Percentiles rank a stretch among this genome's conserved stretches.
phyloP scores from a whole-genome alignment of 1,140 invertebrate genomes.

The Tenebrio molitor region DNA sequence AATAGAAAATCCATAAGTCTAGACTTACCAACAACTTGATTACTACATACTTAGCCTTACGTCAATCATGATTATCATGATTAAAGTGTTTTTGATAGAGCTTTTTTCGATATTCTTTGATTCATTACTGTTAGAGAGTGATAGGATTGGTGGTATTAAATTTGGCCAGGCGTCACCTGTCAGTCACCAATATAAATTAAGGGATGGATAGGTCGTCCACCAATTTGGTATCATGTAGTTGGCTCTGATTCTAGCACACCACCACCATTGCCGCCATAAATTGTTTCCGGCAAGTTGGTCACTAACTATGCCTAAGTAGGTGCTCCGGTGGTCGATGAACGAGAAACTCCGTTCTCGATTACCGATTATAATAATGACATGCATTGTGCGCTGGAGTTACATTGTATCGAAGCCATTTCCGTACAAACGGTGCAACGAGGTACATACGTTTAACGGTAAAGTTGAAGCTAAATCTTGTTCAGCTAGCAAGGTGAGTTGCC shows the following conservation, averaged over 20 bases:
- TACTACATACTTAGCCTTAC: too few relatives aligned
- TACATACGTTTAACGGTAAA: slow-evolving; percentile 13
- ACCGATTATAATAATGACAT: slow-evolving; percentile 41
- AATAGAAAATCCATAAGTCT: too few relatives aligned
- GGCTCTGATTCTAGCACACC: not conserved
- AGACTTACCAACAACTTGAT: too few relatives aligned
- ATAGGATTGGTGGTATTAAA: slow-evolving; percentile 12
- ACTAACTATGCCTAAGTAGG: slow-evolving; percentile 39
- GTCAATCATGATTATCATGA: too few relatives aligned
- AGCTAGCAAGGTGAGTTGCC: slow-evolving; percentile 13
- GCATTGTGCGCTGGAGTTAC: slow-evolving; percentile 11
- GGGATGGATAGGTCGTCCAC: slow-evolving; percentile 4
- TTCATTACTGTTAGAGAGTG: too few relatives aligned
- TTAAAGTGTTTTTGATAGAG: too few relatives aligned
- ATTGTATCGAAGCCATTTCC: slow-evolving; percentile 20
- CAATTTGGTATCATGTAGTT: slow-evolving; percentile 8
- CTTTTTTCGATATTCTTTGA: too few relatives aligned
- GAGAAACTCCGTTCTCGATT: slow-evolving; percentile 40
- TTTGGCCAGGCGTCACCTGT: slow-evolving; percentile 35
- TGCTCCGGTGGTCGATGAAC: slow-evolving; percentile 40
- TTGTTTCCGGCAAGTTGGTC: slow-evolving; percentile 34
- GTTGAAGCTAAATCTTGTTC: slow-evolving; percentile 14
- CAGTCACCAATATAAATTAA: slow-evolving; percentile 36
- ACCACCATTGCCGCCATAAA: slow-evolving; percentile 9
- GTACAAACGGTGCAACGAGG: slow-evolving; percentile 7